Evolutionary conservation across 2,888 invertebrate species (phyloP).

Genomic region (Zaprionus obscuricornis): DNA sequence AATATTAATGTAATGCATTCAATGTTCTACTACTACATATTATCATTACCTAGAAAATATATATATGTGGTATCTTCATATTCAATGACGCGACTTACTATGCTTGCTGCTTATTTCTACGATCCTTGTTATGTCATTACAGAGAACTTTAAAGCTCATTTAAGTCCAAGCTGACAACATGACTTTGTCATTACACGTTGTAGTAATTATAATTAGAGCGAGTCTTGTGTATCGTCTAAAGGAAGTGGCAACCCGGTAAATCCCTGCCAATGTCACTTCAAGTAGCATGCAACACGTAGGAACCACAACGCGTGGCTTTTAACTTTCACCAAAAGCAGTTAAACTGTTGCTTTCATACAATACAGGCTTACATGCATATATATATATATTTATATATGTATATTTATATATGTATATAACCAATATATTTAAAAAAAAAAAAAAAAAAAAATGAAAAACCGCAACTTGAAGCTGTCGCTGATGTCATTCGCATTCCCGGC

Average conservation of each 20-base stretch:
- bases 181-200: too few relatives aligned
- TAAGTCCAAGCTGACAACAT: too few relatives aligned
- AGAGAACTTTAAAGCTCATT: too few relatives aligned
- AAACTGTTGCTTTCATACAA: conserved; percentile 16
- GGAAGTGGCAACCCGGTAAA: conserved; percentile 11
- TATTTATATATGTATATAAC: not conserved
- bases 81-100: too few relatives aligned
- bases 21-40: too few relatives aligned
- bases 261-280: conserved; percentile 10
- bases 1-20: conserved; percentile 32
- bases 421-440: too few relatives aligned
- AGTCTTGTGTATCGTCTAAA: conserved; percentile 1
- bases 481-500: conserved; percentile 38
- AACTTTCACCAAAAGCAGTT: conserved; percentile 2
- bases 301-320: conserved; percentile 14
- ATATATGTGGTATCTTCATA: too few relatives aligned
- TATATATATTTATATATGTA: not conserved
- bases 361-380: not conserved
- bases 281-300: conserved; percentile 57
- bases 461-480: conserved; percentile 23
- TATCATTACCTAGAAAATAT: too few relatives aligned
- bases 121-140: too few relatives aligned
- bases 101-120: too few relatives aligned
- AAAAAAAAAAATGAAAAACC: too few relatives aligned
- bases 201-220: conserved; percentile 51